Conservation (phyloP, 2,888 invertebrate genomes). For the Tenthredo scrophulariae region DNA sequence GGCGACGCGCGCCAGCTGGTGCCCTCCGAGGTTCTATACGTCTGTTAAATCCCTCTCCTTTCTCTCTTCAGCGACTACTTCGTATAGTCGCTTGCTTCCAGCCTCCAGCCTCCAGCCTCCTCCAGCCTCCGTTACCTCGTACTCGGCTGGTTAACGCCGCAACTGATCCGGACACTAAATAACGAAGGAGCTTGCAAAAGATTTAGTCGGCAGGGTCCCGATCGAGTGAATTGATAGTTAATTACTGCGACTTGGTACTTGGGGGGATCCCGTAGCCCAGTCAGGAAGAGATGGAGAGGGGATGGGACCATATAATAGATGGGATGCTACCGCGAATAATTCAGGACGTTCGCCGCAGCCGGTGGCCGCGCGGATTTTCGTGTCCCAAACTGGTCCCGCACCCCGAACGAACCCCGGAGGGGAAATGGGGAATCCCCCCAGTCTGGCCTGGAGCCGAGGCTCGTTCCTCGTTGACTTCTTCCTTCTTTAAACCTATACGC, state of each 20-base stretch:
- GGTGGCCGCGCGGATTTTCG: slow-evolving; percentile 70
- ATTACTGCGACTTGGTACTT: slow-evolving; percentile 65
- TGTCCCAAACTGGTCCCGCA: slow-evolving; percentile 64
- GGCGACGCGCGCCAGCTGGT: slow-evolving; percentile 35
- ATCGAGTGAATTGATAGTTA: slow-evolving; percentile 75
- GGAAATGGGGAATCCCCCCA: slow-evolving; percentile 12
- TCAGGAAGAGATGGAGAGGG: neutral
- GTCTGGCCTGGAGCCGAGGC: neutral
- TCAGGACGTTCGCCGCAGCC: slow-evolving; percentile 64
- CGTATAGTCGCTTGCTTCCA: neutral
- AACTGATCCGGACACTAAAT: slow-evolving; percentile 52
- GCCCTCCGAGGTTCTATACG: slow-evolving; percentile 49
- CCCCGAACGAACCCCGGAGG: neutral
- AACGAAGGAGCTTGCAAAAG: slow-evolving; percentile 53
- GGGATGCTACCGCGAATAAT: slow-evolving; percentile 73
- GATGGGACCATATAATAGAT: slow-evolving; percentile 71
- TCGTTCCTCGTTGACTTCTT: neutral
- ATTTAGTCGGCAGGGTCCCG: slow-evolving; percentile 63
- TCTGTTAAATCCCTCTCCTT: slow-evolving; percentile 47
- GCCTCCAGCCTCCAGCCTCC: neutral
- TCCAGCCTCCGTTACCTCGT: slow-evolving; percentile 19
- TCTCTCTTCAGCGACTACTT: slow-evolving; percentile 14
- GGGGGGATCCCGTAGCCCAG: slow-evolving; percentile 39
- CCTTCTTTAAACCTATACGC: neutral
- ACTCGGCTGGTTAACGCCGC: slow-evolving; percentile 47